Conservation (phyloP, 2,113 vertebrate species). For the Lophura nycthemera region DNA sequence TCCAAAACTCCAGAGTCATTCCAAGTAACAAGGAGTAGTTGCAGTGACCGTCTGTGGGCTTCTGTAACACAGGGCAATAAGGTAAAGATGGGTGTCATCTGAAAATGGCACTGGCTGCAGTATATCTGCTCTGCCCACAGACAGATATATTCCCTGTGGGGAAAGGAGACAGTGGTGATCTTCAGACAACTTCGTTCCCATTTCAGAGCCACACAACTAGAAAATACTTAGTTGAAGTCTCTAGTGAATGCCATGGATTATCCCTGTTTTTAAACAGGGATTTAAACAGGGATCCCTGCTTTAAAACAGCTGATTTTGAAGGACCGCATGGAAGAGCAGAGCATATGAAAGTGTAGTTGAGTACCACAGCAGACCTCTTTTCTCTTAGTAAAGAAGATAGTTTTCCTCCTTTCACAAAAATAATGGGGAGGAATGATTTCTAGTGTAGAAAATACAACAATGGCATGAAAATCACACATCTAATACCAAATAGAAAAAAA, state of each 20-base stretch:
- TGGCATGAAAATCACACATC: neutral
- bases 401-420: neutral
- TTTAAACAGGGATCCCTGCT: neutral
- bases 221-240: neutral
- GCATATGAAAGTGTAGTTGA: fast-evolving
- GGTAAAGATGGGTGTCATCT: fast-evolving
- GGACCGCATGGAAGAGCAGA: neutral
- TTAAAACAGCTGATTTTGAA: neutral
- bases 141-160: neutral
- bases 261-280: neutral
- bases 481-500: neutral
- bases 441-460: neutral
- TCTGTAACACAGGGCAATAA: neutral
- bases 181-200: neutral
- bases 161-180: neutral
- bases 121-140: neutral
- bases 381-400: neutral
- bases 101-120: neutral
- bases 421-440: neutral
- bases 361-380: neutral
- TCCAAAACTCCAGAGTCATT: neutral
- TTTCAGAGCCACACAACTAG: neutral
- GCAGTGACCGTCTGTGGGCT: neutral
- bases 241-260: neutral
- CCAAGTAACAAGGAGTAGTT: neutral